A percentile compares a stretch with the other conserved stretches of the same genome.
phyloP scores from a whole-genome alignment of 2,113 vertebrate species.

The Xenus cinereus region DNA sequence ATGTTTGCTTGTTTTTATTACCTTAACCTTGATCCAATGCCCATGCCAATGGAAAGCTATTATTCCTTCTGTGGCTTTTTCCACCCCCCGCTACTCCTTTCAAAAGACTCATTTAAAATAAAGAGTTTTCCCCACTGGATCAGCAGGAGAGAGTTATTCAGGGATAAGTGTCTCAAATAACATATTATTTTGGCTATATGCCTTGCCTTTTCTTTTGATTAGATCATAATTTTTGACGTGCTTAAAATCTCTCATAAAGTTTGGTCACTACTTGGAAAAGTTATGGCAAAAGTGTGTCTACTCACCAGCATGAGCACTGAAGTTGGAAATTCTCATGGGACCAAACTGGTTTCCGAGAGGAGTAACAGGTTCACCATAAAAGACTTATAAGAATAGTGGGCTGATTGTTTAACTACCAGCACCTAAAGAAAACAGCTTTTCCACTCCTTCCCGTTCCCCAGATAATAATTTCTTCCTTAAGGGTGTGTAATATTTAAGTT shows the following conservation, averaged over 20 bases:
- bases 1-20: neutral
- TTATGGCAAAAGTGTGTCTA: neutral
- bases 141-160: neutral
- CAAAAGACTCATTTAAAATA: neutral
- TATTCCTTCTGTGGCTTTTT: neutral
- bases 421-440: neutral
- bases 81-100: accelerated
- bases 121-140: neutral
- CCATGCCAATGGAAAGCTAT: neutral
- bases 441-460: neutral
- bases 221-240: neutral
- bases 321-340: neutral
- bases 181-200: neutral
- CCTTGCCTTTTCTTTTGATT: neutral
- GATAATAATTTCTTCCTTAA: neutral
- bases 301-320: neutral
- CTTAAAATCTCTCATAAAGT: neutral
- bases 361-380: neutral
- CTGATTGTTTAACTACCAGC: neutral
- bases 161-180: neutral
- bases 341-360: neutral
- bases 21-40: neutral
- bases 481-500: neutral
- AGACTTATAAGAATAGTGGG: neutral
- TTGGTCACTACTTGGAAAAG: neutral